Evolutionary conservation across 2,888 invertebrate species (phyloP).

Genomic region (Hybos culiciformis): DNA sequence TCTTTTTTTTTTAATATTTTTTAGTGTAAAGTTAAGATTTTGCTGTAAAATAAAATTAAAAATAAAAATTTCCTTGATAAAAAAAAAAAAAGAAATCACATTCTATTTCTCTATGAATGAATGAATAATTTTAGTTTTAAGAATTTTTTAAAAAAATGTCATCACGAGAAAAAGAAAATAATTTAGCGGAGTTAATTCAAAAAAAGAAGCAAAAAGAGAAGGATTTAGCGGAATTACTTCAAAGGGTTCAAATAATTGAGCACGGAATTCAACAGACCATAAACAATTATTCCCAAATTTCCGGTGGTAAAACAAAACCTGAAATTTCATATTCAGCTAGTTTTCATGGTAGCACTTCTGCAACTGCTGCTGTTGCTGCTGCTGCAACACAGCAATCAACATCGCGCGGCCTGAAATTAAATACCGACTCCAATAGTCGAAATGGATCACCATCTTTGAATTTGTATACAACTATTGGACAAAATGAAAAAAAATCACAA

Average conservation of each 20-base stretch:
- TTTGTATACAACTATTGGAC: slow-evolving; percentile 18
- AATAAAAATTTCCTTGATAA: no score
- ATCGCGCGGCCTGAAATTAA: slow-evolving; percentile 14
- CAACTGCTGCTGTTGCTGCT: slow-evolving; percentile 5
- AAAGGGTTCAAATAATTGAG: slow-evolving; percentile 1
- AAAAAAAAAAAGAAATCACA: no score
- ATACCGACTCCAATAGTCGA: slow-evolving; percentile 39
- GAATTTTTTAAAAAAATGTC: no score
- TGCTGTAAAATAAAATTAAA: no score
- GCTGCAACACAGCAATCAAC: slow-evolving; percentile 8
- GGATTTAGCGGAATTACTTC: slow-evolving; percentile 12
- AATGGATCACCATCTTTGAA: slow-evolving; percentile 33
- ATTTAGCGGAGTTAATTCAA: slow-evolving; percentile 34
- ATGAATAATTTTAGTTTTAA: no score
- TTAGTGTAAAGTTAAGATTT: no score
- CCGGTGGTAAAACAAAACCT: neutral
- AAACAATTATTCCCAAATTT: slow-evolving; percentile 20
- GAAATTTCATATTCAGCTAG: neutral
- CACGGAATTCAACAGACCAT: slow-evolving; percentile 3
- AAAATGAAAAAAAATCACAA: slow-evolving; percentile 20
- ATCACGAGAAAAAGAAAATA: no score
- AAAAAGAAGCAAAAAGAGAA: slow-evolving; percentile 36
- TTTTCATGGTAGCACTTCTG: slow-evolving; percentile 7
- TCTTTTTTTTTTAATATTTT: no score
- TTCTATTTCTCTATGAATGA: no score